Evolutionary conservation across 2,888 invertebrate species (phyloP).

Genomic region (Cheilosia soror): DNA sequence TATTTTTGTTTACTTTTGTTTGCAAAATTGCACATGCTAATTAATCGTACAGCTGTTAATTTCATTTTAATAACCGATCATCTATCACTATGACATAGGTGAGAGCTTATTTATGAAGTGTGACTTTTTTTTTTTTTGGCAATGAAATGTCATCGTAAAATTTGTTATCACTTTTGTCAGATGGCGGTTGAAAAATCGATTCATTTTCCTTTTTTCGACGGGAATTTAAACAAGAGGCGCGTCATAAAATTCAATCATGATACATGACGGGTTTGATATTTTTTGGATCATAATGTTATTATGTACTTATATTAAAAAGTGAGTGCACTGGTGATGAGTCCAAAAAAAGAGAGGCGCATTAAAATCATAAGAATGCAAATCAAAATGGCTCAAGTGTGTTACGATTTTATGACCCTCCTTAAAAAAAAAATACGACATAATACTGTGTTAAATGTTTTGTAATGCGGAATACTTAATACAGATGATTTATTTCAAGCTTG

Average conservation of each 20-base stretch:
- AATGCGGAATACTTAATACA: too few species aligned
- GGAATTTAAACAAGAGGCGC: background rate
- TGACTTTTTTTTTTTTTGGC: background rate
- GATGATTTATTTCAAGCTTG: too few species aligned
- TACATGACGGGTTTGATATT: background rate
- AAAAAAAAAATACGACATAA: too few species aligned
- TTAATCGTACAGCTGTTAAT: background rate
- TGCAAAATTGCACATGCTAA: background rate
- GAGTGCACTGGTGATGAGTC: background rate
- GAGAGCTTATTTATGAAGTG: conserved; percentile 5
- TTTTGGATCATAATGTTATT: background rate
- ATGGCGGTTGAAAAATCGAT: background rate
- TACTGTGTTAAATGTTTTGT: too few species aligned
- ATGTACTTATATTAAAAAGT: background rate
- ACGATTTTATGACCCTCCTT: too few species aligned
- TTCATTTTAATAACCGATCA: background rate
- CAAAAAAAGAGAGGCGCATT: background rate
- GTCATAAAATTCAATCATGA: conserved; percentile 2
- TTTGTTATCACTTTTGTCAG: too few species aligned
- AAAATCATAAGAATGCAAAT: too few species aligned
- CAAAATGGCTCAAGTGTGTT: too few species aligned
- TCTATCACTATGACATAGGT: background rate
- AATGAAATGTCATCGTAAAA: conserved; percentile 2
- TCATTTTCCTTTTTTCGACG: background rate
- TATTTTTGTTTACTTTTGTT: background rate